Conservation (phyloP, 2,113 vertebrate species). For the Athene cunicularia region DNA sequence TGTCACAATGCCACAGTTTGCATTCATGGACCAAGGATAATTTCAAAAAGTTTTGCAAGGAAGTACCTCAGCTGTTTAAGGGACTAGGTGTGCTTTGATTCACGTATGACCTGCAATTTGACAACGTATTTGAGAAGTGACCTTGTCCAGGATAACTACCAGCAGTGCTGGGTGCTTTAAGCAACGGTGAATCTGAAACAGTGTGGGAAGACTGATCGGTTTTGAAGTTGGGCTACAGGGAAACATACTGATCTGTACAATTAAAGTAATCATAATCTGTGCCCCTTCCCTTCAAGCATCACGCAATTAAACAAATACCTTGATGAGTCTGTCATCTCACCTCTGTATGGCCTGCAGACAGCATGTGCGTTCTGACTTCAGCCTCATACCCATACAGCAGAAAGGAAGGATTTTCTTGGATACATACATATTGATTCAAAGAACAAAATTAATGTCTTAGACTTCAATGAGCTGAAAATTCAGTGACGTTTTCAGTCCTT, state of each 20-base stretch:
- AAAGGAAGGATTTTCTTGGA: conserved; percentile 8
- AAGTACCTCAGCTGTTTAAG: background rate
- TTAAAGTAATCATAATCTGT: background rate
- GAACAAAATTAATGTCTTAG: background rate
- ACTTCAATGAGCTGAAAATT: background rate
- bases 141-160: background rate
- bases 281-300: background rate
- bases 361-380: background rate
- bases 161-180: background rate
- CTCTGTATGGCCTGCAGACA: background rate
- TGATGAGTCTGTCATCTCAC: background rate
- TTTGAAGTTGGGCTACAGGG: background rate
- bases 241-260: background rate
- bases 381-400: background rate
- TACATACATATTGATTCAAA: background rate
- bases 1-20: background rate
- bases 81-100: background rate
- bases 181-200: background rate
- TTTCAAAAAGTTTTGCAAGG: background rate
- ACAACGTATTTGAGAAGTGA: background rate
- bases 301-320: background rate
- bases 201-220: background rate
- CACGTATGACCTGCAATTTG: background rate
- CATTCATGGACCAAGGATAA: background rate
- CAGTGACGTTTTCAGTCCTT: background rate